Evolutionary conservation across 1,140 invertebrate genomes (phyloP).

Genomic region (Streblospio benedicti): DNA sequence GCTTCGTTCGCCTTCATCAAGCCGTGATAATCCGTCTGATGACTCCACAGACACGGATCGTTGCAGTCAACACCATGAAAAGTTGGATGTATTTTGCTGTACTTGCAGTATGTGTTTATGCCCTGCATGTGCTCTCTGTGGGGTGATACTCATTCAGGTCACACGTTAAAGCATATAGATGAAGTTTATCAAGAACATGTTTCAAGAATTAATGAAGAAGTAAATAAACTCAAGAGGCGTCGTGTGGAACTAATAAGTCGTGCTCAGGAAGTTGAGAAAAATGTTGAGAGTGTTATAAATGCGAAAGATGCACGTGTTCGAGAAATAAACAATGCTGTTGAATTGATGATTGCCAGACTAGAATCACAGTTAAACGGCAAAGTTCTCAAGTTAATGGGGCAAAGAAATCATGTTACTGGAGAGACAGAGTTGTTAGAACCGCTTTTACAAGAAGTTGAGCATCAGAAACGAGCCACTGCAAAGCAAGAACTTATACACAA

Average conservation of each 20-base stretch:
- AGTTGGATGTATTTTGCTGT: slow-evolving; percentile 83
- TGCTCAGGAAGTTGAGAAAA: slow-evolving; percentile 86
- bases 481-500: slow-evolving; percentile 73
- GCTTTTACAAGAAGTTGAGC: slow-evolving; percentile 73
- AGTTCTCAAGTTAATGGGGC: slow-evolving; percentile 57
- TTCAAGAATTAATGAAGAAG: slow-evolving; percentile 74
- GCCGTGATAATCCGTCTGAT: slow-evolving; percentile 48
- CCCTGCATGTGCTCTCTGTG: slow-evolving; percentile 88
- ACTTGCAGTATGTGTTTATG: slow-evolving; percentile 82
- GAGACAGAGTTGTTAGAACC: slow-evolving; percentile 74
- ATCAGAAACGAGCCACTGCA: slow-evolving; percentile 66
- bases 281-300: slow-evolving; percentile 77
- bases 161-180: slow-evolving; percentile 82
- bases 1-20: slow-evolving; percentile 29
- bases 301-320: slow-evolving; percentile 85
- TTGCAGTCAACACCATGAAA: slow-evolving; percentile 73
- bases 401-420: slow-evolving; percentile 75
- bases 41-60: slow-evolving; percentile 47
- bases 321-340: slow-evolving; percentile 85
- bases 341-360: slow-evolving; percentile 81
- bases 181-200: slow-evolving; percentile 83
- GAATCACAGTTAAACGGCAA: slow-evolving; percentile 85
- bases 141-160: slow-evolving; percentile 74
- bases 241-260: slow-evolving; percentile 76
- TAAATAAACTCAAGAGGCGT: slow-evolving; percentile 67